Base-by-base conservation (phyloP, 2,113 vertebrate genomes). In the Apodemus sylvaticus region DNA sequence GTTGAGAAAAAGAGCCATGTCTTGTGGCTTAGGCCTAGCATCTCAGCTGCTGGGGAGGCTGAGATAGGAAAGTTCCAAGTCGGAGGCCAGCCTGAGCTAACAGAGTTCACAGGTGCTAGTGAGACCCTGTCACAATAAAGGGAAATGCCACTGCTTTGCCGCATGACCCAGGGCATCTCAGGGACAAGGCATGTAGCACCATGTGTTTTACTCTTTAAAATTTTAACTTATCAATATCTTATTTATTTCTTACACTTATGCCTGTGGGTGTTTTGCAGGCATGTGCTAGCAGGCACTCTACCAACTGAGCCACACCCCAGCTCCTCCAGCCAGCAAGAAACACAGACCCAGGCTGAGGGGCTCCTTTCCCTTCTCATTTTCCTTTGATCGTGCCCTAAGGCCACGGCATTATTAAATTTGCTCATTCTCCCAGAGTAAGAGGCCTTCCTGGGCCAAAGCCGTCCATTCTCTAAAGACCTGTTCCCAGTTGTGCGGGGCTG, bases 371-470 rank as follows among this genome's bases (percentile, higher is more conserved):
- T 55, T 26, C 24, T 24, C 19, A 14, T 4, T 71, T 88, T 55
- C 70, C 20, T 74, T 60, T 17, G 2, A 4, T 7, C 16, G 14
- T 12, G 53, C 26, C 13, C 0, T 36, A 26, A 3, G 78, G n/a
- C 39, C 81, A 48, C 0, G 13, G 66, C 29, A 3, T 20, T 29
- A 12, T 36, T n/a, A 76, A 51, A 13, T 19, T 1, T 0, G 26
- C 4, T 24, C 68, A 7, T n/a, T 7, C 48, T 42, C 29, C 39
- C 17, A 34, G 45, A 16, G 24, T 42, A 19, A 16, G 66, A 22
- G 39, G 48, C 39, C 4, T 86, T 62, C 64, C 19, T 1, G 3
- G 17, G 42, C 62, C 62, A 12, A 34, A 42, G 53, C 60, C 5
- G 0, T 16, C 29, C n/a, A 12, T 81, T 55, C 58, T 17, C 71